Evolutionary conservation across 2,113 vertebrate species (phyloP).

Genomic region (Tachysurus vachellii): DNA sequence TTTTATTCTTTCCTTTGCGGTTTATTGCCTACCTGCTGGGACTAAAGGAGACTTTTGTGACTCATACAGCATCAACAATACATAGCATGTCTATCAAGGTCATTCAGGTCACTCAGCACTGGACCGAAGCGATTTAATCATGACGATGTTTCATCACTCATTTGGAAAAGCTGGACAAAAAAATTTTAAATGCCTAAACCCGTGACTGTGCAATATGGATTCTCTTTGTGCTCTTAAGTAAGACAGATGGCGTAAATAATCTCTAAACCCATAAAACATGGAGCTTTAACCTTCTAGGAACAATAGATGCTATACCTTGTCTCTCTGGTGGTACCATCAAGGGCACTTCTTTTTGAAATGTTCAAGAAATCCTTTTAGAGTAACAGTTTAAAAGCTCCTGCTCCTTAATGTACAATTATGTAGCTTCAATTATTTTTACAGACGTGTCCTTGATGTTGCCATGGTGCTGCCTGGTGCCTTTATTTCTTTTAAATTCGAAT

Average conservation of each 20-base stretch:
- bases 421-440: background rate
- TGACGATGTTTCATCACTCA: background rate
- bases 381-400: background rate
- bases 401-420: background rate
- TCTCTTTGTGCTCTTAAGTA: background rate
- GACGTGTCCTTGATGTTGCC: background rate
- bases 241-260: slow-evolving; percentile 9
- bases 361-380: background rate
- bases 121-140: too few species aligned
- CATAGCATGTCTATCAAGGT: background rate
- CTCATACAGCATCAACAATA: background rate
- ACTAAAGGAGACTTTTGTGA: background rate
- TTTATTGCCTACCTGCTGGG: background rate
- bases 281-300: background rate
- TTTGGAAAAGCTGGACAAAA: background rate
- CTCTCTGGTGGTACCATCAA: background rate
- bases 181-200: background rate
- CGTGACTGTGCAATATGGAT: background rate
- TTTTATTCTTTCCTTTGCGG: background rate
- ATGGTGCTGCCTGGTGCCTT: background rate
- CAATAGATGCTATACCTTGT: background rate
- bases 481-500: background rate
- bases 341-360: background rate
- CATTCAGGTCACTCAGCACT: background rate
- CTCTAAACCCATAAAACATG: background rate